phyloP scores from a whole-genome alignment of 2,113 vertebrate genomes.

The Echinops telfairi region DNA sequence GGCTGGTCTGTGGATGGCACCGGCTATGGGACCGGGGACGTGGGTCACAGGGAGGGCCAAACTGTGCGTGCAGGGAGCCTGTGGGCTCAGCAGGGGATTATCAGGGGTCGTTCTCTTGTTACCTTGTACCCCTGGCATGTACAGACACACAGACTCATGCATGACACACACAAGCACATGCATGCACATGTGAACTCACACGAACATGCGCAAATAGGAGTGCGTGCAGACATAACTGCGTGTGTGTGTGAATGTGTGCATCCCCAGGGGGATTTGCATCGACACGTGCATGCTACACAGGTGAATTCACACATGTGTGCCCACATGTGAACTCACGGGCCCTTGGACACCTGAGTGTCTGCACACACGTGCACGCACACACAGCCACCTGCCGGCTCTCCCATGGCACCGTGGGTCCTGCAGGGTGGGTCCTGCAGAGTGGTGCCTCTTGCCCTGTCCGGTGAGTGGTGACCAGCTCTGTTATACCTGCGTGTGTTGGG shows the following conservation, averaged over 20 bases:
- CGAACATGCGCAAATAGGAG: too few relatives aligned
- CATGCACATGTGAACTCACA: too few relatives aligned
- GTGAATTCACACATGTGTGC: neutral
- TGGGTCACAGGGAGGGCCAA: neutral
- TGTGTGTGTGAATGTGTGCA: too few relatives aligned
- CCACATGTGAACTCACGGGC: neutral
- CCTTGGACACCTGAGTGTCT: too few relatives aligned
- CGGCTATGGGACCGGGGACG: neutral
- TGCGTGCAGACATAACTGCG: too few relatives aligned
- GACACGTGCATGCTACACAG: too few relatives aligned
- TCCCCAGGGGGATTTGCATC: too few relatives aligned
- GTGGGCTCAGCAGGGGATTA: rapidly evolving
- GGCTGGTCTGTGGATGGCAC: rapidly evolving
- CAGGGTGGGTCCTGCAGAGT: rapidly evolving
- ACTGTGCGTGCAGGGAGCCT: too few relatives aligned
- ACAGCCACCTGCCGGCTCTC: rapidly evolving
- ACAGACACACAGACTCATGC: too few relatives aligned
- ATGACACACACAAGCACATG: neutral
- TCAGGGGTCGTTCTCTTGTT: rapidly evolving
- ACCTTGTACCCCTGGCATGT: too few relatives aligned
- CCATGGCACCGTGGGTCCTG: rapidly evolving
- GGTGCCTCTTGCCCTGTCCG: rapidly evolving
- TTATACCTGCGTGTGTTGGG: rapidly evolving
- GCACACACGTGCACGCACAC: too few relatives aligned
- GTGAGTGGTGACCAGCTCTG: too few relatives aligned